Evolutionary conservation across 2,113 vertebrate species (phyloP).

Genomic region (Scartelaos histophorus): DNA sequence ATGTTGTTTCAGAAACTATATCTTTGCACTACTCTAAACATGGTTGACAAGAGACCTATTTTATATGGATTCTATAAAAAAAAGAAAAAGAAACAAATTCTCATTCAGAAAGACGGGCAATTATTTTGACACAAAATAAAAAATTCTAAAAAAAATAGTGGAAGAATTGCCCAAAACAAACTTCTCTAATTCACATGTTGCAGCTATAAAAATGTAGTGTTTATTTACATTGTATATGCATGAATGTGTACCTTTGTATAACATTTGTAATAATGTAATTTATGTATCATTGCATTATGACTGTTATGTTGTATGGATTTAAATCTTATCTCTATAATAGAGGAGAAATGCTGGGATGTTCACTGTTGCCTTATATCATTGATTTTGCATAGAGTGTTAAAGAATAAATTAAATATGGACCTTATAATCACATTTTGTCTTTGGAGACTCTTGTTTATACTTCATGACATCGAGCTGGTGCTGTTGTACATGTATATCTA

Average conservation of each 20-base stretch:
- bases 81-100: conserved; percentile 17
- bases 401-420: conserved; percentile 38
- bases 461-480: too few relatives aligned
- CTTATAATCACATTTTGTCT: neutral
- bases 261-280: conserved; percentile 54
- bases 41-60: conserved; percentile 49
- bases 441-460: neutral
- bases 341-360: conserved; percentile 37
- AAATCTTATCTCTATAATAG: conserved; percentile 17
- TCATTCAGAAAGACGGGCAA: conserved; percentile 3
- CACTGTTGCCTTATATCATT: conserved; percentile 53
- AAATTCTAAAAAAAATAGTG: neutral
- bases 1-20: conserved; percentile 58
- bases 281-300: conserved; percentile 42
- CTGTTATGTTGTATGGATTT: conserved; percentile 47
- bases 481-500: too few relatives aligned
- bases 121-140: conserved; percentile 3
- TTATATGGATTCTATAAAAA: conserved; percentile 37
- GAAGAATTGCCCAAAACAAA: conserved; percentile 25
- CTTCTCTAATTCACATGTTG: conserved; percentile 30
- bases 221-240: conserved; percentile 62
- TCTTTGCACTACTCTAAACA: conserved; percentile 75
- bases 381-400: conserved; percentile 43
- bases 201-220: conserved; percentile 52
- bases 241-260: conserved; percentile 62